Evolutionary conservation across 92 coral and sea anemone species (phyloP).

Genomic region (Scolanthus callimorphus): DNA sequence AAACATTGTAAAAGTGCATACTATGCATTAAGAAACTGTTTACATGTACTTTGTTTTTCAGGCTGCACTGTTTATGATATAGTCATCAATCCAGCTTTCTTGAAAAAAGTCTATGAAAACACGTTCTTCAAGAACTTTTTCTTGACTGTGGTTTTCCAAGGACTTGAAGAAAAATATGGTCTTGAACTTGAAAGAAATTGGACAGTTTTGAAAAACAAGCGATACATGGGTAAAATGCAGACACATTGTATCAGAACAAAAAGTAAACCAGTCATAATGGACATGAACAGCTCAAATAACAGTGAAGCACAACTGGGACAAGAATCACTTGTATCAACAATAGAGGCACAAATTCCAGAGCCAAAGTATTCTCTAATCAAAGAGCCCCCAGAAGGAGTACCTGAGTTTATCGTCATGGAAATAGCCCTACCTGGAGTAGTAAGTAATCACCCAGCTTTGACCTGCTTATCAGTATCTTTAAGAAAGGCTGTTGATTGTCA

Average conservation of each 20-base stretch:
- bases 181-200: slow-evolving; percentile 67
- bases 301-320: background rate
- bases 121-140: slow-evolving; percentile 82
- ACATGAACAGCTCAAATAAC: slow-evolving; percentile 40
- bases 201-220: slow-evolving; percentile 80
- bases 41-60: no score
- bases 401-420: slow-evolving; percentile 79
- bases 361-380: slow-evolving; percentile 63
- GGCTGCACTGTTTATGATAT: slow-evolving; percentile 96
- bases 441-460: no score
- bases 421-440: slow-evolving; percentile 74
- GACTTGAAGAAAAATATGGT: slow-evolving; percentile 85
- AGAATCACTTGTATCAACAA: background rate
- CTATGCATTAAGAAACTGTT: no score
- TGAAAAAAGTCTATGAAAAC: slow-evolving; percentile 62
- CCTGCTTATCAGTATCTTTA: no score
- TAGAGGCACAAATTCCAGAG: slow-evolving; percentile 8
- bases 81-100: slow-evolving; percentile 68
- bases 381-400: slow-evolving; percentile 68
- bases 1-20: no score
- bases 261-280: slow-evolving; percentile 94
- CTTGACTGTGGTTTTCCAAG: slow-evolving; percentile 88
- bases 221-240: slow-evolving; percentile 72
- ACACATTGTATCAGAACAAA: slow-evolving; percentile 64
- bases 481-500: no score